These are phyloP conservation scores for Cherax quadricarinatus DNA, from an alignment of 1,140 invertebrate species.

Conservation along the genomic window DNA sequence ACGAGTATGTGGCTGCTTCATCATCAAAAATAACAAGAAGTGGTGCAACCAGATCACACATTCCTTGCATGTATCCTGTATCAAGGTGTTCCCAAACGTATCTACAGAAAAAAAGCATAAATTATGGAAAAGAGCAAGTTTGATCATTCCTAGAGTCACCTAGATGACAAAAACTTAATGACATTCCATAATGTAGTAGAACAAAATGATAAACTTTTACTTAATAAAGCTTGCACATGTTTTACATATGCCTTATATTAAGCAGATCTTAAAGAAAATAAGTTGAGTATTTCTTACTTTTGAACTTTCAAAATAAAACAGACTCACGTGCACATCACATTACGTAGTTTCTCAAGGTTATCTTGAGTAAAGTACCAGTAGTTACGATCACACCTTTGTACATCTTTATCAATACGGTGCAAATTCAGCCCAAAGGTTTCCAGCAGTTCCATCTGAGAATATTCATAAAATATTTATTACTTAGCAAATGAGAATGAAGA, in stretches of 20 bases:
- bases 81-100: slow-evolving; percentile 97
- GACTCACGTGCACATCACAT: slow-evolving; percentile 94
- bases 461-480: neutral
- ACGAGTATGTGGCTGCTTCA: slow-evolving; percentile 93
- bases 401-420: slow-evolving; percentile 97
- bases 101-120: slow-evolving; percentile 75
- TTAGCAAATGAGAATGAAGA: too few relatives aligned
- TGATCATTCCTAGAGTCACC: too few relatives aligned
- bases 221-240: too few relatives aligned
- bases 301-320: neutral
- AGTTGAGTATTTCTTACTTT: neutral
- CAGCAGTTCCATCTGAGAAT: slow-evolving; percentile 82
- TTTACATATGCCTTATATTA: too few relatives aligned
- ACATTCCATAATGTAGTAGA: too few relatives aligned
- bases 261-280: neutral
- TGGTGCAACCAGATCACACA: slow-evolving; percentile 96
- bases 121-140: neutral
- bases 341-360: slow-evolving; percentile 95
- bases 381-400: slow-evolving; percentile 95
- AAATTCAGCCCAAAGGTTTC: slow-evolving; percentile 93
- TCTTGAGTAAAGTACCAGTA: slow-evolving; percentile 89
- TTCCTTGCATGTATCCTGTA: slow-evolving; percentile 86
- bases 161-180: too few relatives aligned
- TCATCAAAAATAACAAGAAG: slow-evolving; percentile 94
- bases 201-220: too few relatives aligned